These are phyloP conservation scores for Conger conger DNA, from an alignment of 2,113 vertebrate genomes.

Conservation along the genomic window DNA sequence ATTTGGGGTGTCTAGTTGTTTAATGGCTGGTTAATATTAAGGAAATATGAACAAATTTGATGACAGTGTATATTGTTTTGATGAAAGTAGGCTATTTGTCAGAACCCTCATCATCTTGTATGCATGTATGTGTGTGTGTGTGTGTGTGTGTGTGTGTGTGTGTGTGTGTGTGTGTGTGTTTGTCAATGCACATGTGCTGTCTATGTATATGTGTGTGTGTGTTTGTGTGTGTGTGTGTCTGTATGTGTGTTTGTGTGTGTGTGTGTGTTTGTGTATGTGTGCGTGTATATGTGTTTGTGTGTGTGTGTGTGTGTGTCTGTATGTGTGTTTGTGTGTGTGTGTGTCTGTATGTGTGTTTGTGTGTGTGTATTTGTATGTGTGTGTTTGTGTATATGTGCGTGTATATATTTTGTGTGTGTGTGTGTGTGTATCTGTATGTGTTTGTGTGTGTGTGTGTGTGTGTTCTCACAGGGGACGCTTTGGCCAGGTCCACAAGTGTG, in stretches of 20 bases:
- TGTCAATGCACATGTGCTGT: neutral
- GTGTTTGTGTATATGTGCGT: neutral
- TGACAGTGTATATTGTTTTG: too few species aligned
- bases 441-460: conserved; percentile 14
- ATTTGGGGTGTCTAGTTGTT: too few species aligned
- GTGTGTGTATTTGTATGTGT: neutral
- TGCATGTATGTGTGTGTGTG: neutral
- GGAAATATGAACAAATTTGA: too few species aligned
- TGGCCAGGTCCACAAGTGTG: conserved; percentile 86
- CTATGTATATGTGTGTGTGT: neutral
- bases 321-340: neutral
- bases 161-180: neutral
- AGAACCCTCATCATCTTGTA: too few species aligned
- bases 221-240: neutral
- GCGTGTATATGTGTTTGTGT: neutral
- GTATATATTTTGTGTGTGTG: neutral
- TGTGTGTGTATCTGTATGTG: neutral
- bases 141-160: neutral
- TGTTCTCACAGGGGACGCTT: conserved; percentile 77
- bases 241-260: neutral
- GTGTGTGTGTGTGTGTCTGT: neutral
- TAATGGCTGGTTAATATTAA: too few species aligned
- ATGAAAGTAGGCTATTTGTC: too few species aligned
- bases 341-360: neutral
- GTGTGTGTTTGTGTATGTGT: neutral